Evolutionary conservation across 2,113 vertebrate species (phyloP).

Genomic region (Phalacrocorax pelagicus): DNA sequence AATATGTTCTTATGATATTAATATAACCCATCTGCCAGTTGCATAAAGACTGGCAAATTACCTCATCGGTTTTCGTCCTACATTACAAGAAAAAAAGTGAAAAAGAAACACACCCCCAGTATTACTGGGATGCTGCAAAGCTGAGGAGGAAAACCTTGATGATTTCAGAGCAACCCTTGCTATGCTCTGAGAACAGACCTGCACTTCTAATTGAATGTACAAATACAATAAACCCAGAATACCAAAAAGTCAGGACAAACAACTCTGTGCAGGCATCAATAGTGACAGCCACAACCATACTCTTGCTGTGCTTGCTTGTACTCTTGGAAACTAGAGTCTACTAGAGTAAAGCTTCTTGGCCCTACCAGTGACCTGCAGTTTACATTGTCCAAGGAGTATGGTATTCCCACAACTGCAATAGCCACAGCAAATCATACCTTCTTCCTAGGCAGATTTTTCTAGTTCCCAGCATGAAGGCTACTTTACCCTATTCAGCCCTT

Average conservation of each 20-base stretch:
- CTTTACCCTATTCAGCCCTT: neutral
- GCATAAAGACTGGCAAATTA: conserved; percentile 55
- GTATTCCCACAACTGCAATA: neutral
- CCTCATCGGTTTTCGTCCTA: conserved; percentile 30
- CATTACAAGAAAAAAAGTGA: neutral
- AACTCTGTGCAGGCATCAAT: neutral
- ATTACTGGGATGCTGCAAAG: neutral
- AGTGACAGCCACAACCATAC: neutral
- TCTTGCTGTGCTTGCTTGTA: neutral
- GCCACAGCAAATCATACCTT: neutral
- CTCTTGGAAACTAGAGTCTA: neutral
- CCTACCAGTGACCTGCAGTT: neutral
- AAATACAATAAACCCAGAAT: neutral
- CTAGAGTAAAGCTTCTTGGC: neutral
- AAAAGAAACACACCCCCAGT: neutral
- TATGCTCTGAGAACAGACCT: neutral
- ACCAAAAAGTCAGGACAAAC: neutral
- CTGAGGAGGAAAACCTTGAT: neutral
- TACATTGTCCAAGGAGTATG: neutral
- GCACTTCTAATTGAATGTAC: neutral
- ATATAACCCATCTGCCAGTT: conserved; percentile 64
- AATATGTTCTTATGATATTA: conserved; percentile 67
- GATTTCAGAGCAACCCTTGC: neutral
- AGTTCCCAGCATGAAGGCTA: neutral
- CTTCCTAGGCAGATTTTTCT: neutral